These are phyloP conservation scores for Musca domestica DNA, from an alignment of 1,140 invertebrate genomes.

Conservation along the genomic window DNA sequence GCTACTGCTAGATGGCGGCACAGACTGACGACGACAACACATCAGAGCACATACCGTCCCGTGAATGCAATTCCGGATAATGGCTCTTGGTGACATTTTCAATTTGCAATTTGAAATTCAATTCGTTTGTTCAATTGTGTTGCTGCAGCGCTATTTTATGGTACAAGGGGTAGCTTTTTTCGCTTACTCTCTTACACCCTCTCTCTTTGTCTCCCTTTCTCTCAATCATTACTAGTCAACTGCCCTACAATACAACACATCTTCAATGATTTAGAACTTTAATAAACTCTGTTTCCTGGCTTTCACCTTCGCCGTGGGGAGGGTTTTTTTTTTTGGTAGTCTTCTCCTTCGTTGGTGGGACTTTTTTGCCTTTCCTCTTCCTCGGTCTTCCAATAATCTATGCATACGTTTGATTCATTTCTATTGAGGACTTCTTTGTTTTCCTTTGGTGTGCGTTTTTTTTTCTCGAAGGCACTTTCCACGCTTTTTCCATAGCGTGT, in stretches of 20 bases:
- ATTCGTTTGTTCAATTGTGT: constrained; percentile 3
- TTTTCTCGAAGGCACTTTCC: background rate
- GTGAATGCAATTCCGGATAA: background rate
- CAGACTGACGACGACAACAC: background rate
- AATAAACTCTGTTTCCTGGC: constrained; percentile 8
- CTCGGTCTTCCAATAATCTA: background rate
- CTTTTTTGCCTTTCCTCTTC: background rate
- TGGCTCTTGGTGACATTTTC: constrained; percentile 18
- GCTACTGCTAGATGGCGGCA: background rate
- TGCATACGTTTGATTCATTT: constrained; percentile 8
- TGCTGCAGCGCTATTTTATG: background rate
- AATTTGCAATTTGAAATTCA: constrained; percentile 17
- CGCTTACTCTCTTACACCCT: background rate
- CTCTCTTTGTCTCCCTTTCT: background rate
- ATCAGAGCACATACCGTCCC: background rate
- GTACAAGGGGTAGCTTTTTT: background rate
- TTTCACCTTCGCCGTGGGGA: background rate
- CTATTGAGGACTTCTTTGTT: background rate
- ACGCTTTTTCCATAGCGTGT: no score
- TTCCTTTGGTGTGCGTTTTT: background rate
- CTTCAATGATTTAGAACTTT: constrained; percentile 8
- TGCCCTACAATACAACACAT: background rate
- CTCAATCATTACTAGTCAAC: background rate
- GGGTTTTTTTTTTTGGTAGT: no score
- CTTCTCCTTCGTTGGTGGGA: no score